These are phyloP conservation scores for Leptestheria dahalacensis DNA, from an alignment of 1,140 invertebrate species.

Conservation along the genomic window DNA sequence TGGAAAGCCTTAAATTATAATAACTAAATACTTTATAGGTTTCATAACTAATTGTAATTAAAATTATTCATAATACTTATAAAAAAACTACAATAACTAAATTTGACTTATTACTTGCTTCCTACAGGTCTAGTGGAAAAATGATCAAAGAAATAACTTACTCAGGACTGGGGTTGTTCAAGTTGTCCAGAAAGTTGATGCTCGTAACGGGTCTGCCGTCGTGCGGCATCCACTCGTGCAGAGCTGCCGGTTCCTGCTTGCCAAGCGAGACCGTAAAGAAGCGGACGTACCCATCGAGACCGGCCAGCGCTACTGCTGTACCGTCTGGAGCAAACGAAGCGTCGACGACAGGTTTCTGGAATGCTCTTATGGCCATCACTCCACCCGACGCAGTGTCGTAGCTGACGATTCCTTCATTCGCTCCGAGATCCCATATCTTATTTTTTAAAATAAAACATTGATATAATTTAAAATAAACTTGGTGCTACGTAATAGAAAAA, in stretches of 20 bases:
- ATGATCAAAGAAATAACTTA: conserved; percentile 43
- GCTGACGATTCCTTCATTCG: not conserved
- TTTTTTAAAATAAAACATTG: conserved; percentile 42
- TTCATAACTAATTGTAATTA: no score
- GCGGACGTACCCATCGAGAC: conserved; percentile 69
- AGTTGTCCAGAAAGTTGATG: conserved; percentile 83
- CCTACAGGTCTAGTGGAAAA: no score
- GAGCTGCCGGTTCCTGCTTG: conserved; percentile 42
- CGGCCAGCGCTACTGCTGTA: conserved; percentile 75
- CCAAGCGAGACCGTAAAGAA: conserved; percentile 59
- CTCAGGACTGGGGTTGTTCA: conserved; percentile 63
- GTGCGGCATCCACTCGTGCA: conserved; percentile 84
- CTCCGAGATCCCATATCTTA: conserved; percentile 23
- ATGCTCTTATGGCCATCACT: not conserved
- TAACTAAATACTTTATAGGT: no score
- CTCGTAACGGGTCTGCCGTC: conserved; percentile 65
- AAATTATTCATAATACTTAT: no score
- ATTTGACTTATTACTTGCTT: no score
- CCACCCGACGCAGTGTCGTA: not conserved
- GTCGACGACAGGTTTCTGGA: conserved; percentile 36
- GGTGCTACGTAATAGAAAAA: no score
- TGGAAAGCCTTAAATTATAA: no score
- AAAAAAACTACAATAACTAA: no score
- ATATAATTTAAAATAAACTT: conserved; percentile 33
- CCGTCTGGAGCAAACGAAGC: conserved; percentile 85